Base-by-base conservation (phyloP, 2,113 vertebrate species). In the Cephalopterus ornatus region DNA sequence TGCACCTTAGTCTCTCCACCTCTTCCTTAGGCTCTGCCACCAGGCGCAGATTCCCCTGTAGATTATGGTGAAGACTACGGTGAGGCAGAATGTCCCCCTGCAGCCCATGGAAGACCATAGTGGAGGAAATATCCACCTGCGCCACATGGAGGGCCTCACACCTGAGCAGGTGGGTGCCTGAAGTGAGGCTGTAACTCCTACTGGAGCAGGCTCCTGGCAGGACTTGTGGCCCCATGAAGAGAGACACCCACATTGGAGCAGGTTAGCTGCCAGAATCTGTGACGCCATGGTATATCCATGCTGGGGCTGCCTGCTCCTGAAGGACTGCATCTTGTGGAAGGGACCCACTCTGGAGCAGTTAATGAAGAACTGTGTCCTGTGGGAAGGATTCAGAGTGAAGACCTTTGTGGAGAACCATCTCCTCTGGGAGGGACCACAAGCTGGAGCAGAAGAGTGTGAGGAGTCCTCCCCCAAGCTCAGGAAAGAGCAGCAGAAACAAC, bases 231-330 rank as follows among this genome's bases (percentile, higher is more conserved):
- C 13, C 21, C 2, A 3, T 24, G 50, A 27, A 28, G 35, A 27
- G 58, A 37, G 39, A 65, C 72, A 19, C 4, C 52, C 7, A 14
- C 4, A 7, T 18, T 61, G 33, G 18, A 46, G 7, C 26, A 72
- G 18, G 11, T 26, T 52, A 39, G 26, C 37, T 52, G 30, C 8
- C 26, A 39, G 24, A 37, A 16, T 11, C 10, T 26, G 46, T 42
- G 67, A 33, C 8, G 4, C 16, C 5, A 5, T 4, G 9, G 7
- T 12, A 14, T 18, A 11, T 8, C 9, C 3, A 3, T 5, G 1
- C 32, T 61, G 59, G 19, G 33, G 32, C 30, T 49, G 27, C 23
- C 30, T 35, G 5, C 15, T 72, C 19, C 22, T 37, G 53, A 49
- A 73, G n/a, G 16, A 67, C 27, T 49, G 4, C 27, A 49, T 11